A percentile compares a stretch with the other conserved stretches of the same genome.
Conservation (phyloP, 2,113 vertebrate genomes). For the Spheniscus mendiculus region DNA sequence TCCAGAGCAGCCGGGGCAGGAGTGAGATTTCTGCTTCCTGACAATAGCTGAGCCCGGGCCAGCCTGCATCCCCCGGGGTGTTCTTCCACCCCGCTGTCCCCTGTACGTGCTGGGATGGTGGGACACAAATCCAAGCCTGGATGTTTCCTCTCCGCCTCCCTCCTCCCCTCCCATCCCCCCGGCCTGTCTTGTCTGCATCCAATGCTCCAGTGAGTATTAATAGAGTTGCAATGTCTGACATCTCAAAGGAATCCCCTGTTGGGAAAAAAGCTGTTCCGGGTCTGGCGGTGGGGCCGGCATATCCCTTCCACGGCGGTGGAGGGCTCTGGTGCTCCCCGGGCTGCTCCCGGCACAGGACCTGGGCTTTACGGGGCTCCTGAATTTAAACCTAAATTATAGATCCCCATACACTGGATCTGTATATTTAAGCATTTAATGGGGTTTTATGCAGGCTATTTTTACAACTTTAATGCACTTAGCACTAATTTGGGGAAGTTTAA, state of each 20-base stretch:
- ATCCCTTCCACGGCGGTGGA: neutral
- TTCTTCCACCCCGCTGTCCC: neutral
- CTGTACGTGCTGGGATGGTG: neutral
- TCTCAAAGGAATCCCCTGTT: slow-evolving; percentile 45
- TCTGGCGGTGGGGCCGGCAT: neutral
- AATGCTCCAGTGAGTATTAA: slow-evolving; percentile 32
- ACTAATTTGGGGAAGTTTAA: slow-evolving; percentile 70
- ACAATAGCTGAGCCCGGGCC: neutral
- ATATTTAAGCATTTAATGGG: slow-evolving; percentile 46
- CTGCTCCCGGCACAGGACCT: neutral
- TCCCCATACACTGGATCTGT: slow-evolving; percentile 13
- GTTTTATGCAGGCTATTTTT: slow-evolving; percentile 52
- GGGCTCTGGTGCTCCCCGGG: neutral
- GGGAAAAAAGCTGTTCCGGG: neutral
- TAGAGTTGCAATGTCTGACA: slow-evolving; percentile 40
- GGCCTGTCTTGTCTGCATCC: slow-evolving; percentile 57
- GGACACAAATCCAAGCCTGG: neutral
- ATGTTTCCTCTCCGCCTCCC: neutral
- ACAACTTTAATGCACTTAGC: slow-evolving; percentile 71
- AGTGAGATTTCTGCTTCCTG: neutral
- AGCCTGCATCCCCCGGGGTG: neutral
- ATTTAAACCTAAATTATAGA: slow-evolving; percentile 7
- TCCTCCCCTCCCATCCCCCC: neutral
- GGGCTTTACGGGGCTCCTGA: neutral
- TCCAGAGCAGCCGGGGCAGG: neutral